These are phyloP conservation scores for Eustalomyia histrio DNA, from an alignment of 2,888 invertebrate species.

Conservation along the genomic window DNA sequence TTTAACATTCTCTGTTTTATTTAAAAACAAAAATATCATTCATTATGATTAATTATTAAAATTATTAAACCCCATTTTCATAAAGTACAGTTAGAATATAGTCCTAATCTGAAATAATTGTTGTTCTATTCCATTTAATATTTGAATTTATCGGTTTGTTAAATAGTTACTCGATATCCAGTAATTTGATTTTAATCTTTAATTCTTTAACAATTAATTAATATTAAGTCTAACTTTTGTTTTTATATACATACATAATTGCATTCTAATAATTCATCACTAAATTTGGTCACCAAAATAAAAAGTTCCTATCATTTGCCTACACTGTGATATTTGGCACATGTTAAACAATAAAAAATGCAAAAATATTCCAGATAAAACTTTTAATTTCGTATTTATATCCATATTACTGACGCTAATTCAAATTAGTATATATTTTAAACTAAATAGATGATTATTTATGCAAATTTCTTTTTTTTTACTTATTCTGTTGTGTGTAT, in stretches of 20 bases:
- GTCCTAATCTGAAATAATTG: no score
- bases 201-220: neutral
- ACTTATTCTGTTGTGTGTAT: neutral
- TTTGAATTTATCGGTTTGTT: no score
- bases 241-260: no score
- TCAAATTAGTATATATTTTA: conserved; percentile 54
- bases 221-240: neutral
- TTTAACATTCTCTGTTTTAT: no score
- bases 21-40: no score
- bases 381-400: conserved; percentile 14
- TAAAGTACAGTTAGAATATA: no score
- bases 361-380: conserved; percentile 25
- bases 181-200: no score
- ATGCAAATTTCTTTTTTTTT: conserved; percentile 48
- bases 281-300: neutral
- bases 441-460: conserved; percentile 49
- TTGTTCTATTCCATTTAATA: no score
- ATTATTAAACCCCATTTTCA: no score
- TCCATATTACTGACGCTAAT: conserved; percentile 32
- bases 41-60: no score
- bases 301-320: neutral
- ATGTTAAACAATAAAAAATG: neutral
- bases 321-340: neutral
- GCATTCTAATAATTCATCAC: neutral
- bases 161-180: no score